Conservation (phyloP, 2,113 vertebrate species). For the Siphamia tubifer region DNA sequence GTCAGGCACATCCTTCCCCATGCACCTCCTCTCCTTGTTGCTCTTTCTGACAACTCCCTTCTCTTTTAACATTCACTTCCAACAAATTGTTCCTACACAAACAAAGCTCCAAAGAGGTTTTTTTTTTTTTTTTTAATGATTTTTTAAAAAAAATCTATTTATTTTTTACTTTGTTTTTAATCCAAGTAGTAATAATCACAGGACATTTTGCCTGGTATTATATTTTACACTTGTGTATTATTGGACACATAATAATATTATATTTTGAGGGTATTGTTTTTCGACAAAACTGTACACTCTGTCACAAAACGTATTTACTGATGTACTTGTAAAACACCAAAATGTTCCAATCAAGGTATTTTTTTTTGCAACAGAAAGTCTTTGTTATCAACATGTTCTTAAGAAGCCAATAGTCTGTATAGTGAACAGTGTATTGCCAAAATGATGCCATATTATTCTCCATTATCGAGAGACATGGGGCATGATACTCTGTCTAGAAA, state of each 20-base stretch:
- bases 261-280: neutral
- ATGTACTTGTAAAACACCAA: constrained; percentile 43
- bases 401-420: constrained; percentile 23
- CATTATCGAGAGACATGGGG: constrained; percentile 29
- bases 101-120: neutral
- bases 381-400: constrained; percentile 28
- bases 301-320: too few species aligned
- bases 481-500: too few species aligned
- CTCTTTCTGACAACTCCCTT: constrained; percentile 30
- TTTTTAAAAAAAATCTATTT: too few species aligned
- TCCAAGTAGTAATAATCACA: too few species aligned
- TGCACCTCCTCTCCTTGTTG: constrained; percentile 50
- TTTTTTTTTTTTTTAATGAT: too few species aligned
- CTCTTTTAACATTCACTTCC: neutral
- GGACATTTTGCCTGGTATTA: too few species aligned
- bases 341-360: too few species aligned
- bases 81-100: neutral
- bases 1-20: constrained; percentile 69
- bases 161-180: too few species aligned
- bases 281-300: neutral
- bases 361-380: constrained; percentile 45
- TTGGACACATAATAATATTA: too few species aligned
- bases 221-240: too few species aligned
- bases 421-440: constrained; percentile 41
- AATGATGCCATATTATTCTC: constrained; percentile 31